phyloP scores from a whole-genome alignment of 2,797 vertebrate species.

The Smutsia gigantea region DNA sequence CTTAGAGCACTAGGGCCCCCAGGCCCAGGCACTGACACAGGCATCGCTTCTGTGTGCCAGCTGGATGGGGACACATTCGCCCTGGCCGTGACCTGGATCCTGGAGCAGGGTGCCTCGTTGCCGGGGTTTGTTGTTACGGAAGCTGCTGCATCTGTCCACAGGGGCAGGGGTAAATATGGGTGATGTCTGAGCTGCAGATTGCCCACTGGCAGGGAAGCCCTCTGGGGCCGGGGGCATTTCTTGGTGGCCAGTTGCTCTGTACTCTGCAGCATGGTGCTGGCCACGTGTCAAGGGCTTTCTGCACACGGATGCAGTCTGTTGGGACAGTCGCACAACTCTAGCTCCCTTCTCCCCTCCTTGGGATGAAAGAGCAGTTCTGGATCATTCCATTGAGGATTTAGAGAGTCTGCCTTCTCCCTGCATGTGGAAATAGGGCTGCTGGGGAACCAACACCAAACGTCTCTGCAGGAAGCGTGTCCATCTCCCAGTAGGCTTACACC shows the following conservation, averaged over 20 bases:
- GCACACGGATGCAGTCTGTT: not conserved
- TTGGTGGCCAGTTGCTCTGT: not conserved
- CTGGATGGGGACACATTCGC: too few relatives aligned
- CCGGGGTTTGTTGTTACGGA: too few relatives aligned
- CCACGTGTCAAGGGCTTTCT: not conserved
- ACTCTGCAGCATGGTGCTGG: accelerated
- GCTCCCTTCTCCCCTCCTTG: not conserved
- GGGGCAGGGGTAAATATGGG: too few relatives aligned
- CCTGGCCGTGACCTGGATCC: too few relatives aligned
- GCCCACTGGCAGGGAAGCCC: not conserved
- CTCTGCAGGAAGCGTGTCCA: not conserved
- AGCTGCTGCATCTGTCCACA: too few relatives aligned
- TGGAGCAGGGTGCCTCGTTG: too few relatives aligned
- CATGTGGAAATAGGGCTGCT: not conserved
- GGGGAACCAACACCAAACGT: not conserved
- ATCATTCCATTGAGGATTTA: not conserved
- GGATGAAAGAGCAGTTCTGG: not conserved
- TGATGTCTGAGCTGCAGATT: not conserved
- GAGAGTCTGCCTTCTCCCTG: not conserved
- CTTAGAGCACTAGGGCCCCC: not conserved
- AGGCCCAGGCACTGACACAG: too few relatives aligned
- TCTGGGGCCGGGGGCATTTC: not conserved
- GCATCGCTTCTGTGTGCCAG: not conserved
- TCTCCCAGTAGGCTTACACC: not conserved
- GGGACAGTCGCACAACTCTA: not conserved